Conservation (phyloP, 2,888 invertebrate genomes). For the Pseudococcus longispinus region DNA sequence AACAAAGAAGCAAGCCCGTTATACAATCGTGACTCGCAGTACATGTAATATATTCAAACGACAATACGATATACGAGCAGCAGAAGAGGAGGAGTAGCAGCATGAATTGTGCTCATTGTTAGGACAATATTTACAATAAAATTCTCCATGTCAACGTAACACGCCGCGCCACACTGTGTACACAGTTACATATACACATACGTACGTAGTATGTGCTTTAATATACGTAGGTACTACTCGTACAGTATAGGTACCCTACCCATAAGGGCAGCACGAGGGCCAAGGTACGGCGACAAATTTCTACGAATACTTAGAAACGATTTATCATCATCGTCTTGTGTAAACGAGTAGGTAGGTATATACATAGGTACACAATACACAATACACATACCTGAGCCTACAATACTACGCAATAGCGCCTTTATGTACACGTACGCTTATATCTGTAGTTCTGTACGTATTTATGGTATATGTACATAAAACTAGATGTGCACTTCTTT, state of each 20-base stretch:
- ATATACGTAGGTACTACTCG: neutral
- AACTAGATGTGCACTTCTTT: neutral
- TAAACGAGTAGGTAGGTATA: neutral
- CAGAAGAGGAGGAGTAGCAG: neutral
- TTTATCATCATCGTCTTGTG: slow-evolving; percentile 1
- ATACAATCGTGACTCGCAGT: slow-evolving; percentile 14
- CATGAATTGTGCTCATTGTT: slow-evolving; percentile 15
- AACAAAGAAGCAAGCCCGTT: slow-evolving; percentile 24
- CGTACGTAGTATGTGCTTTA: neutral
- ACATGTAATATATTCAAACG: slow-evolving; percentile 15
- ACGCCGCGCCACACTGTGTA: neutral
- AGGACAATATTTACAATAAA: slow-evolving; percentile 34
- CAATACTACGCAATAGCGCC: neutral
- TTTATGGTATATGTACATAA: neutral
- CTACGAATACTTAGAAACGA: neutral
- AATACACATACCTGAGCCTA: neutral
- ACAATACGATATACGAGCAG: neutral
- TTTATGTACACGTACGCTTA: neutral
- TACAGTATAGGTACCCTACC: neutral
- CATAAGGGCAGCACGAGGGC: neutral
- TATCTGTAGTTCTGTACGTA: too few relatives aligned
- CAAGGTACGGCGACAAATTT: neutral
- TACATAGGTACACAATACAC: neutral
- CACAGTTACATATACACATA: neutral
- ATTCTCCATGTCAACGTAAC: slow-evolving; percentile 30